phyloP scores from a whole-genome alignment of 2,888 invertebrate species.

The Sarcophaga variegata region DNA sequence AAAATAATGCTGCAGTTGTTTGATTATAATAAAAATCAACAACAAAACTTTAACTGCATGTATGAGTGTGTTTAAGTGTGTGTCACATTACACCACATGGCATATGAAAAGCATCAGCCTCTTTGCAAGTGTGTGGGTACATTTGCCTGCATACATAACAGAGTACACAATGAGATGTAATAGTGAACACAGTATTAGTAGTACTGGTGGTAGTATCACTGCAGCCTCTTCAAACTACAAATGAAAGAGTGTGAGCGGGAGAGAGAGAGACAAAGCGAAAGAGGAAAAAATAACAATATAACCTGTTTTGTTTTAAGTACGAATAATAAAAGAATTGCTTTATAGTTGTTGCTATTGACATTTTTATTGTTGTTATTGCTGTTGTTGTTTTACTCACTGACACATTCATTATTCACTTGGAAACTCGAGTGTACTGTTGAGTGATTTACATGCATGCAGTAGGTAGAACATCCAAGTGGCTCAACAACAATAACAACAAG shows the following conservation, averaged over 20 bases:
- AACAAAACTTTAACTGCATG: neutral
- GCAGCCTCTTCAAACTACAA: constrained; percentile 58
- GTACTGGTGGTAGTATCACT: constrained; percentile 39
- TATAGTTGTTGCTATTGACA: too few relatives aligned
- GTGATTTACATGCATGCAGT: constrained; percentile 25
- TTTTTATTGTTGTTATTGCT: constrained; percentile 19
- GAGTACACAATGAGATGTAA: neutral
- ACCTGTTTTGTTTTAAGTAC: neutral
- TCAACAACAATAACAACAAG: constrained; percentile 13
- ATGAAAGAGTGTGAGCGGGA: too few relatives aligned
- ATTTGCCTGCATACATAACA: neutral
- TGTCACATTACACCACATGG: too few relatives aligned
- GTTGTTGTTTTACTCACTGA: constrained; percentile 39
- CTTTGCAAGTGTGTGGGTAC: neutral
- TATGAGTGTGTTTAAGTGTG: neutral
- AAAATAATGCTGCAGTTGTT: constrained; percentile 23
- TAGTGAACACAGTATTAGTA: neutral
- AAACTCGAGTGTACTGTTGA: constrained; percentile 51
- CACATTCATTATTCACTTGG: constrained; percentile 68
- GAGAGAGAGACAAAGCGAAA: too few relatives aligned
- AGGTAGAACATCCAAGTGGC: constrained; percentile 51
- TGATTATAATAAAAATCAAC: neutral
- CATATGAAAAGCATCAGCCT: too few relatives aligned
- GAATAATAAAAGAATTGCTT: constrained; percentile 22
- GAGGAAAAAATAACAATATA: neutral